Conservation (phyloP, 2,797 vertebrate genomes). For the Acipenser oxyrinchus region DNA sequence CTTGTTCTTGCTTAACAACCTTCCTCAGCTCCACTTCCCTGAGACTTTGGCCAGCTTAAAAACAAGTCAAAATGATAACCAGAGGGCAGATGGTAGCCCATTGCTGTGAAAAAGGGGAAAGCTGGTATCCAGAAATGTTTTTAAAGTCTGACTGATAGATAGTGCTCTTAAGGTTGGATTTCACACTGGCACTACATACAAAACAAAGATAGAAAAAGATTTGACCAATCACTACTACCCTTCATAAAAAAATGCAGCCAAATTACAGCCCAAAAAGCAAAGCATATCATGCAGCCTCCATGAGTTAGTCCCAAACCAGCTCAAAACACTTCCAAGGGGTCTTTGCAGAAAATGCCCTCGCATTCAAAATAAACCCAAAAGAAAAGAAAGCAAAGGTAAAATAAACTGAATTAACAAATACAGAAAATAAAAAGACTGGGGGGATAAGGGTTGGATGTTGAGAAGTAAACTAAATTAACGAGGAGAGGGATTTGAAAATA, state of each 20-base stretch:
- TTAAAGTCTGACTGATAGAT: too few relatives aligned
- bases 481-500: conserved; percentile 58
- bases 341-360: conserved; percentile 11
- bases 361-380: conserved; percentile 25
- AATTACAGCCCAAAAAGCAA: conserved; percentile 35
- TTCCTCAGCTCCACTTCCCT: too few relatives aligned
- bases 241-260: conserved; percentile 40
- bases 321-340: conserved; percentile 24
- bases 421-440: conserved; percentile 2
- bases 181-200: too few relatives aligned
- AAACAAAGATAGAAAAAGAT: conserved; percentile 17
- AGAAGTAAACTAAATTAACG: conserved; percentile 27
- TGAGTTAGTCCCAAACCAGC: conserved; percentile 22
- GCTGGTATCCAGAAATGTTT: too few relatives aligned
- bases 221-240: conserved; percentile 42
- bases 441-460: neutral
- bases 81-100: too few relatives aligned
- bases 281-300: conserved; percentile 50
- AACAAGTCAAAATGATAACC: too few relatives aligned
- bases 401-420: conserved; percentile 7
- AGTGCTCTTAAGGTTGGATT: too few relatives aligned
- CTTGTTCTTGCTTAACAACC: too few relatives aligned
- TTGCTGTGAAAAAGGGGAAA: too few relatives aligned
- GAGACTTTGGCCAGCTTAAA: too few relatives aligned
- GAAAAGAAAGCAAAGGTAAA: conserved; percentile 23